phyloP scores from a whole-genome alignment of 1,140 invertebrate species.

The Venturia canescens region DNA sequence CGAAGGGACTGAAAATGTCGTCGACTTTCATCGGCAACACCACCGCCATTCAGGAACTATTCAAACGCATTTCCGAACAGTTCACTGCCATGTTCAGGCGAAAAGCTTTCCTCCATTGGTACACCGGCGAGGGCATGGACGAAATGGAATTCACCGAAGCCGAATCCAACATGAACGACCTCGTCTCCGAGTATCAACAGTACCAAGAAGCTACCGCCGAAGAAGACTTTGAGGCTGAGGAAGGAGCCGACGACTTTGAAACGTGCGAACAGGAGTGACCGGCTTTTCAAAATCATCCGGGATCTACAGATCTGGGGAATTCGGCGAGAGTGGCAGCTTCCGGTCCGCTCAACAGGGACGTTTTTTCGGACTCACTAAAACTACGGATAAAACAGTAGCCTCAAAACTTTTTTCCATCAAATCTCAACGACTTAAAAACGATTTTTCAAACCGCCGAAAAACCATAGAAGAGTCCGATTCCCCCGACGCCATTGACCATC shows the following conservation, averaged over 20 bases:
- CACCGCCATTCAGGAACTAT: conserved; percentile 89
- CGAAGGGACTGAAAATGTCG: conserved; percentile 80
- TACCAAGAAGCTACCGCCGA: conserved; percentile 49
- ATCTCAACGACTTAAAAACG: too few relatives aligned
- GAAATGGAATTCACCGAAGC: too few relatives aligned
- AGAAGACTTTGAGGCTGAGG: conserved; percentile 6
- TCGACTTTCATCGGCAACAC: conserved; percentile 82
- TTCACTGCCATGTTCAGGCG: conserved; percentile 86
- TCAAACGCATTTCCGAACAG: conserved; percentile 86
- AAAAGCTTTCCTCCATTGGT: conserved; percentile 81
- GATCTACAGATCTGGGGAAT: too few relatives aligned
- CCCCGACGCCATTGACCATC: too few relatives aligned
- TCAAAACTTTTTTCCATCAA: too few relatives aligned
- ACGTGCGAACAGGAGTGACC: too few relatives aligned
- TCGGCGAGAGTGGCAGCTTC: too few relatives aligned
- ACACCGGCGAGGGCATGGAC: too few relatives aligned
- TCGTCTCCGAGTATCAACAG: conserved; percentile 55
- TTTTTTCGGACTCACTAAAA: too few relatives aligned
- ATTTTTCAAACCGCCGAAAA: neutral
- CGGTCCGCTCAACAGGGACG: too few relatives aligned
- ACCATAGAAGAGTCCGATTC: conserved; percentile 86
- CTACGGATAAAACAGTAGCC: too few relatives aligned
- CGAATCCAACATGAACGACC: conserved; percentile 74
- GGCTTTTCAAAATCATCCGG: too few relatives aligned
- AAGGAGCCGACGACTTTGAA: conserved; percentile 25